Conservation (phyloP, 2,888 invertebrate genomes). For the Ecdyonurus torrentis region DNA sequence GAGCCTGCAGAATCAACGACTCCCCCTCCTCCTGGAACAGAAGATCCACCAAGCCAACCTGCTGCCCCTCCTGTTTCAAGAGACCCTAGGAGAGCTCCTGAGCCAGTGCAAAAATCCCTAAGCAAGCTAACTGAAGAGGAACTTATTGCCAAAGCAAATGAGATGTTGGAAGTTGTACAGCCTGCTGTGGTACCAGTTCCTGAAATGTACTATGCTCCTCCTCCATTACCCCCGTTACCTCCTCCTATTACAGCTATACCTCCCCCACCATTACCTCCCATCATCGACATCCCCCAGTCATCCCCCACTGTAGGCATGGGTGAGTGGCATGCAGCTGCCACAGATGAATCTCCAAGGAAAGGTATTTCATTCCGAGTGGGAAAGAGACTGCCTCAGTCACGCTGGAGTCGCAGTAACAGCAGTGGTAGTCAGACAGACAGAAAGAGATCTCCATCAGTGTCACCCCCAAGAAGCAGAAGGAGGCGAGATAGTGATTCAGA, state of each 20-base stretch:
- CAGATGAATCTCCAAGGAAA: not conserved
- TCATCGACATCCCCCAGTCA: not conserved
- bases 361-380: not conserved
- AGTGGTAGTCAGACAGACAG: not conserved
- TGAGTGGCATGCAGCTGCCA: not conserved
- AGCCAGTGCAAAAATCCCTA: constrained; percentile 28
- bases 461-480: not conserved
- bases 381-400: not conserved
- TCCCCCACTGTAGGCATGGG: not conserved
- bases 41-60: constrained; percentile 12
- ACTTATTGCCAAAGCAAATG: constrained; percentile 37
- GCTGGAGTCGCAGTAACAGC: not conserved
- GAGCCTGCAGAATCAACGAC: constrained; percentile 6
- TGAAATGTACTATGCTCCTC: constrained; percentile 7
- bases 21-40: constrained; percentile 5
- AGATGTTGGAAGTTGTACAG: constrained; percentile 33
- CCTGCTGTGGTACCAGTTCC: constrained; percentile 1
- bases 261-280: constrained; percentile 9
- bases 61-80: constrained; percentile 4
- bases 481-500: not conserved
- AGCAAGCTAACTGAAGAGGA: constrained; percentile 37
- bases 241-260: constrained; percentile 4
- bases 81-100: constrained; percentile 17
- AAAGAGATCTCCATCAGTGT: not conserved
- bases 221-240: constrained; percentile 3